These are phyloP conservation scores for Falcaria lacertinaria DNA, from an alignment of 2,888 invertebrate species.

Conservation along the genomic window DNA sequence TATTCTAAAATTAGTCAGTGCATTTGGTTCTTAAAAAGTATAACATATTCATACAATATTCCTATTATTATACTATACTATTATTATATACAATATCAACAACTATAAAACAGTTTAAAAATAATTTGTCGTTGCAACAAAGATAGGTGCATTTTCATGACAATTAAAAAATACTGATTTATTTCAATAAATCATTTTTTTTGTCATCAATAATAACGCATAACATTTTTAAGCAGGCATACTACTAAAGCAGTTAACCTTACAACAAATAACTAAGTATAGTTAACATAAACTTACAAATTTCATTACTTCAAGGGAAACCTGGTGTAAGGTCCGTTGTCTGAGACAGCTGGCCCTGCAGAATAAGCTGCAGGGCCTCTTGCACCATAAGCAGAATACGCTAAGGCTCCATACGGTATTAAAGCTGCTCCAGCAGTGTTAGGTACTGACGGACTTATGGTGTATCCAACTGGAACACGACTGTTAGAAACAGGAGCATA, in stretches of 20 bases:
- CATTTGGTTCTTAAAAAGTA: not conserved
- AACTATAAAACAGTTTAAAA: too few relatives aligned
- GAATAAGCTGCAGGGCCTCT: conserved; percentile 18
- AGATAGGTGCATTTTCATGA: too few relatives aligned
- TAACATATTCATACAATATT: not conserved
- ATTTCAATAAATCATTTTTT: too few relatives aligned
- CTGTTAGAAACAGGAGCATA: not conserved
- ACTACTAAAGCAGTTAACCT: too few relatives aligned
- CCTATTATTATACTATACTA: not conserved
- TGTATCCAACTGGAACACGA: not conserved
- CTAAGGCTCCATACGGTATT: not conserved
- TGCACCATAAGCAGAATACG: conserved; percentile 4
- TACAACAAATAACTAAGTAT: not conserved
- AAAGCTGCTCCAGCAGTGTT: not conserved
- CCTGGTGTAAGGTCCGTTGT: conserved; percentile 71
- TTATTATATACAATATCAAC: too few relatives aligned
- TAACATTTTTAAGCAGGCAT: too few relatives aligned
- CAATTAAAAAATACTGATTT: too few relatives aligned
- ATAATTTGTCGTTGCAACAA: too few relatives aligned
- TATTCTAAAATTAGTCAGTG: not conserved
- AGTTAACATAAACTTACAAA: not conserved
- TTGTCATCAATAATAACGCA: too few relatives aligned
- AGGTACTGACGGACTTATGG: not conserved
- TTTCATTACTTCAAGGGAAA: conserved; percentile 36
- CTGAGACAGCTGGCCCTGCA: conserved; percentile 72